Evolutionary conservation across 2,888 invertebrate genomes (phyloP).

Genomic region (Ormyrus nitidulus): DNA sequence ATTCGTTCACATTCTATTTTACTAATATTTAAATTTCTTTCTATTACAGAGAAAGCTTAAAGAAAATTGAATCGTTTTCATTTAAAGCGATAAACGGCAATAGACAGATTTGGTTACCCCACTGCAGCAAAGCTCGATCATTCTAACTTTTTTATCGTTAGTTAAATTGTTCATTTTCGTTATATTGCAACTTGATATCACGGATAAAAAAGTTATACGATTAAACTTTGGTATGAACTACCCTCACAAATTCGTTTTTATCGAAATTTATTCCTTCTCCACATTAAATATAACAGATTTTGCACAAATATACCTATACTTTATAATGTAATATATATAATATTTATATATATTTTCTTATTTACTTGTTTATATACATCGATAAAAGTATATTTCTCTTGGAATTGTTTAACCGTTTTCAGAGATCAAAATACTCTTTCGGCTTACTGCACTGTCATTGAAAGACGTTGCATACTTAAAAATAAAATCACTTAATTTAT

Average conservation of each 20-base stretch:
- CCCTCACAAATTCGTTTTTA: conserved; percentile 32
- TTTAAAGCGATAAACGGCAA: conserved; percentile 11
- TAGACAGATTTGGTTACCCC: conserved; percentile 1
- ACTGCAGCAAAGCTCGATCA: conserved; percentile 40
- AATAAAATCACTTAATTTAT: conserved; percentile 63
- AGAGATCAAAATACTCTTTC: conserved; percentile 57
- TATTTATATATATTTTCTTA: conserved; percentile 22
- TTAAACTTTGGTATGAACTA: conserved; percentile 42
- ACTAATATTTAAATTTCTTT: too few relatives aligned
- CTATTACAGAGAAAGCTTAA: conserved; percentile 20
- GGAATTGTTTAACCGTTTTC: conserved; percentile 46
- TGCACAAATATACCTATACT: conserved; percentile 22
- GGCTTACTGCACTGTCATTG: conserved; percentile 37
- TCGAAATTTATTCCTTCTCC: conserved; percentile 12
- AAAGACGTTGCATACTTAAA: conserved; percentile 48
- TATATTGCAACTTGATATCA: conserved; percentile 32
- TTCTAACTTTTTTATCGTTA: conserved; percentile 46
- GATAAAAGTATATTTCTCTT: conserved; percentile 49
- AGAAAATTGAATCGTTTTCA: conserved; percentile 1
- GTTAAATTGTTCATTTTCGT: conserved; percentile 13
- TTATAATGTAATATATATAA: conserved; percentile 2
- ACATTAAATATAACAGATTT: conserved; percentile 33
- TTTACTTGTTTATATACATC: conserved; percentile 44
- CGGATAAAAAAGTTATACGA: conserved; percentile 50
- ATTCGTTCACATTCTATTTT: too few relatives aligned